These are phyloP conservation scores for Cryptus armator DNA, from an alignment of 2,888 invertebrate species.

Conservation along the genomic window DNA sequence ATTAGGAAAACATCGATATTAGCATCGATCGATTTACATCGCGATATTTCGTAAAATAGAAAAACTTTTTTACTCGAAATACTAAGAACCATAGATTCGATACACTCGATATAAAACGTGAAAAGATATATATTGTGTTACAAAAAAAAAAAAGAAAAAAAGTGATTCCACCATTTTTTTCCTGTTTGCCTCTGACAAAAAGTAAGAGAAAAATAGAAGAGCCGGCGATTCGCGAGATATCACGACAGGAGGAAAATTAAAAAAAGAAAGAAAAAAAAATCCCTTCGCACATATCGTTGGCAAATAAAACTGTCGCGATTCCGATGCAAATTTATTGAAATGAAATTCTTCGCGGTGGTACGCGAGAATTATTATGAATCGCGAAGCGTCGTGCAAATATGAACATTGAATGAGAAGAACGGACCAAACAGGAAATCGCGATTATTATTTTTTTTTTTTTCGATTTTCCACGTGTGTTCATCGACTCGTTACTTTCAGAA, in stretches of 20 bases:
- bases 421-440: slow-evolving; percentile 28
- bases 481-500: slow-evolving; percentile 16
- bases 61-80: too few relatives aligned
- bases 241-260: not conserved
- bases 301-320: slow-evolving; percentile 74
- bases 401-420: slow-evolving; percentile 33
- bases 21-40: too few relatives aligned
- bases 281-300: slow-evolving; percentile 49
- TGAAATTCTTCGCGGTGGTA: slow-evolving; percentile 71
- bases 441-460: slow-evolving; percentile 26
- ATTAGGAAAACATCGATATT: too few relatives aligned
- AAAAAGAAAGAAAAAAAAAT: slow-evolving; percentile 32
- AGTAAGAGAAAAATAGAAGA: not conserved
- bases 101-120: too few relatives aligned
- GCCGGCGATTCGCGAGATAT: not conserved
- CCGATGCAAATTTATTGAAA: slow-evolving; percentile 76
- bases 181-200: not conserved
- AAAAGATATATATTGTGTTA: too few relatives aligned
- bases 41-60: too few relatives aligned
- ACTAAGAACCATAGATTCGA: too few relatives aligned
- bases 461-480: slow-evolving; percentile 6
- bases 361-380: slow-evolving; percentile 73
- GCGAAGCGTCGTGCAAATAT: slow-evolving; percentile 69
- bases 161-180: too few relatives aligned
- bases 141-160: too few relatives aligned